These are phyloP conservation scores for Rotaria magnacalcarata DNA, from an alignment of 2,888 invertebrate genomes.

Conservation along the genomic window DNA sequence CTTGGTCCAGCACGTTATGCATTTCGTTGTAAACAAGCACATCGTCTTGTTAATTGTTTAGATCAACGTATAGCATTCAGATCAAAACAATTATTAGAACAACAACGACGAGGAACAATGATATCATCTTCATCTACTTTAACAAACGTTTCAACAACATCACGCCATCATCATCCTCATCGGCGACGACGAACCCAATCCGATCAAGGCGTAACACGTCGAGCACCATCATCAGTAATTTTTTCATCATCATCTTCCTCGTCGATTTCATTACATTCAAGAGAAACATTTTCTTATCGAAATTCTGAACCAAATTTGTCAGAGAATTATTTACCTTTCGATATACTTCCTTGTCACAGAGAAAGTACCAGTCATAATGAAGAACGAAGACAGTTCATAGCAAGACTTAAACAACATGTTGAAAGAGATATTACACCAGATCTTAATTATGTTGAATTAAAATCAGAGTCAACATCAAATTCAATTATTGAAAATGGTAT, in stretches of 20 bases:
- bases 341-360: background rate
- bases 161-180: background rate
- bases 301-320: slow-evolving; percentile 26
- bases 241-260: background rate
- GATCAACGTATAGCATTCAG: background rate
- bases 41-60: slow-evolving; percentile 64
- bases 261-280: background rate
- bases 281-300: background rate
- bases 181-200: slow-evolving; percentile 24
- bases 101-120: background rate
- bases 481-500: background rate
- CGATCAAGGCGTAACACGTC: background rate
- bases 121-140: background rate
- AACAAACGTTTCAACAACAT: background rate
- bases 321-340: background rate
- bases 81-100: background rate
- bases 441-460: background rate
- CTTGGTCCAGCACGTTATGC: slow-evolving; percentile 91
- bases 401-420: background rate
- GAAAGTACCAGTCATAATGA: background rate
- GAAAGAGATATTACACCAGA: background rate
- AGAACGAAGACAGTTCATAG: background rate
- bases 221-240: background rate
- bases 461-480: background rate
- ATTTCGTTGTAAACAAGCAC: slow-evolving; percentile 80